Conservation (phyloP, 1,140 invertebrate genomes). For the Neomicropteryx cornuta region DNA sequence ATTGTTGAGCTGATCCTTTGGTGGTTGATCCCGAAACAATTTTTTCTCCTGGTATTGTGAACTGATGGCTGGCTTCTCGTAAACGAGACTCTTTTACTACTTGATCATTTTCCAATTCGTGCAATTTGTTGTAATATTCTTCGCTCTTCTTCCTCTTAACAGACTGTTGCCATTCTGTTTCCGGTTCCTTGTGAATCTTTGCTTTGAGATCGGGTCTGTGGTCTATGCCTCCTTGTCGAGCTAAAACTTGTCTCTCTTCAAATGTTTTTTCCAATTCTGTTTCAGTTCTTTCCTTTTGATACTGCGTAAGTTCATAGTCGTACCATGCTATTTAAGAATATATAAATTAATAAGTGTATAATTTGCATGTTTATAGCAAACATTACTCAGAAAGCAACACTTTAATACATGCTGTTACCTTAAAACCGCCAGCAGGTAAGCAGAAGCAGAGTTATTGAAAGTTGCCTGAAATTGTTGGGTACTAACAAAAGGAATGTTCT, state of each 20-base stretch:
- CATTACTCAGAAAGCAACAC: too few relatives aligned
- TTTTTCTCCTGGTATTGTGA: conserved; percentile 74
- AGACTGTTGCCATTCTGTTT: conserved; percentile 74
- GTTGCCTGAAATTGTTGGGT: too few relatives aligned
- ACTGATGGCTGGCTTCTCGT: conserved; percentile 68
- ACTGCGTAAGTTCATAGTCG: conserved; percentile 73
- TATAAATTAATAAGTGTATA: conserved; percentile 1
- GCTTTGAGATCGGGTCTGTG: conserved; percentile 49
- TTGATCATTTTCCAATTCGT: conserved; percentile 75
- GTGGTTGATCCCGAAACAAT: conserved; percentile 61
- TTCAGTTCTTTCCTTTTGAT: conserved; percentile 72
- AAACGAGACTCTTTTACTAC: conserved; percentile 68
- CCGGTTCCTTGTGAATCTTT: conserved; percentile 58
- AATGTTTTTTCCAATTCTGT: conserved; percentile 79
- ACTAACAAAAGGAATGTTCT: too few relatives aligned
- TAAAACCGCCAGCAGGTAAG: too few relatives aligned
- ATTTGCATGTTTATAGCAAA: too few relatives aligned
- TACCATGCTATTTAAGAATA: conserved; percentile 71
- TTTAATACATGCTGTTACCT: too few relatives aligned
- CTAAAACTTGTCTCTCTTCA: conserved; percentile 64
- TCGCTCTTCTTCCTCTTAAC: conserved; percentile 74
- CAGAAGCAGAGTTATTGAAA: too few relatives aligned
- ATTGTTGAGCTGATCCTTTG: conserved; percentile 78
- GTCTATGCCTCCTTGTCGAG: conserved; percentile 48
- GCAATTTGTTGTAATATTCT: conserved; percentile 74